These are phyloP conservation scores for Pomatostomus ruficeps DNA, from an alignment of 2,113 vertebrate species.

Conservation along the genomic window DNA sequence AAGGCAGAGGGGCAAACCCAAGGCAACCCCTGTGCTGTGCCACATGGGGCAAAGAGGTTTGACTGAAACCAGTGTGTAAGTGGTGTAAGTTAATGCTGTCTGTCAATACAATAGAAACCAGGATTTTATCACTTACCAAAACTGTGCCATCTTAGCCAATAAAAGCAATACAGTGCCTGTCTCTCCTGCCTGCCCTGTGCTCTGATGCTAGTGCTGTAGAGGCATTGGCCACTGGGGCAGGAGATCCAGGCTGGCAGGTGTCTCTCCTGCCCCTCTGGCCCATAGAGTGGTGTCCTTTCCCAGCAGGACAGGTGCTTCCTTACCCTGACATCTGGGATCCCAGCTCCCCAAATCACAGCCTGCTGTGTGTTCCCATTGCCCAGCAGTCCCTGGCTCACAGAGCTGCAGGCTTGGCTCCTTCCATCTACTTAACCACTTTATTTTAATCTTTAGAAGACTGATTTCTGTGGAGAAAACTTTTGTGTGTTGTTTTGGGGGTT, in stretches of 20 bases:
- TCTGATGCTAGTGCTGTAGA: not conserved
- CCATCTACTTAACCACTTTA: not conserved
- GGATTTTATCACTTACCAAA: not conserved
- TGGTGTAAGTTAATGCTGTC: not conserved
- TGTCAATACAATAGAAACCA: not conserved
- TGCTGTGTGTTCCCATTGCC: fast-evolving
- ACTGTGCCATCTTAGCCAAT: not conserved
- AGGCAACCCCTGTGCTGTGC: not conserved
- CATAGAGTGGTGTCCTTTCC: not conserved
- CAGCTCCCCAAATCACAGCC: not conserved
- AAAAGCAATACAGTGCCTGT: not conserved
- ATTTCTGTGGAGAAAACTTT: not conserved
- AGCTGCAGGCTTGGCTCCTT: fast-evolving
- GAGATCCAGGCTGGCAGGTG: not conserved
- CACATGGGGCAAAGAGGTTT: not conserved
- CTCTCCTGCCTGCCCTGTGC: not conserved
- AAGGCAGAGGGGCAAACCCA: not conserved
- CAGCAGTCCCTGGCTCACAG: not conserved
- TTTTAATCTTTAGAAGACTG: not conserved
- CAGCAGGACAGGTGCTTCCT: not conserved
- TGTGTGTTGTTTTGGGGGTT: fast-evolving
- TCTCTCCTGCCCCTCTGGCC: not conserved
- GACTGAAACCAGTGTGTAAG: not conserved
- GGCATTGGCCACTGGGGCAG: not conserved
- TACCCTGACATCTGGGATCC: not conserved